Conservation (phyloP, 2,888 invertebrate genomes). For the Sthenelais limicola region DNA sequence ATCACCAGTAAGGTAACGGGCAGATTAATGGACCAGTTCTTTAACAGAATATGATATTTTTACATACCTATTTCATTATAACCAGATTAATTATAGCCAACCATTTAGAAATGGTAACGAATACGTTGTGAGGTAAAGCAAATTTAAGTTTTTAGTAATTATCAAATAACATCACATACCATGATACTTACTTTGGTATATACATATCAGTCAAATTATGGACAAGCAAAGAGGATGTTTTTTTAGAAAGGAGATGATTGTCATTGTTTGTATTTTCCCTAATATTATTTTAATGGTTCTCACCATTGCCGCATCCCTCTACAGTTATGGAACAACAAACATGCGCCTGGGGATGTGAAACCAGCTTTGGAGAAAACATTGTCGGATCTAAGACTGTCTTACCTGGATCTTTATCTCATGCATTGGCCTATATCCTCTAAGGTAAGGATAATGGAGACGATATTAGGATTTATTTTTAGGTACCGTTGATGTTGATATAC, state of each 20-base stretch:
- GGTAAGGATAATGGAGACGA: neutral
- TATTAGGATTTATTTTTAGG: neutral
- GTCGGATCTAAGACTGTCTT: constrained; percentile 2
- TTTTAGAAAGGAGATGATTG: no score
- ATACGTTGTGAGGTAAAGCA: no score
- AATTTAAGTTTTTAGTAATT: neutral
- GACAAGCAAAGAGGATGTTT: no score
- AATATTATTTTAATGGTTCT: no score
- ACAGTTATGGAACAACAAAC: constrained; percentile 22
- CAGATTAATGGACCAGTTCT: no score
- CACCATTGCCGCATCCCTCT: no score
- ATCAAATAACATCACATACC: neutral
- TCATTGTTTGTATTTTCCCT: no score
- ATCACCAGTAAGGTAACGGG: constrained; percentile 69
- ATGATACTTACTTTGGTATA: no score
- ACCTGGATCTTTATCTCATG: constrained; percentile 17
- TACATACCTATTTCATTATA: neutral
- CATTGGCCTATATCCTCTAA: constrained; percentile 25
- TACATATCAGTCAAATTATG: no score
- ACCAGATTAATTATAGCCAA: neutral
- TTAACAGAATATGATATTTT: neutral
- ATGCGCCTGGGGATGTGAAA: constrained; percentile 11
- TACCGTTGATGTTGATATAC: neutral
- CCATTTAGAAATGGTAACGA: no score
- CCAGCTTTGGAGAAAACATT: constrained; percentile 25